These are phyloP conservation scores for Cyphomyrmex costatus DNA, from an alignment of 1,140 invertebrate genomes.

Conservation along the genomic window DNA sequence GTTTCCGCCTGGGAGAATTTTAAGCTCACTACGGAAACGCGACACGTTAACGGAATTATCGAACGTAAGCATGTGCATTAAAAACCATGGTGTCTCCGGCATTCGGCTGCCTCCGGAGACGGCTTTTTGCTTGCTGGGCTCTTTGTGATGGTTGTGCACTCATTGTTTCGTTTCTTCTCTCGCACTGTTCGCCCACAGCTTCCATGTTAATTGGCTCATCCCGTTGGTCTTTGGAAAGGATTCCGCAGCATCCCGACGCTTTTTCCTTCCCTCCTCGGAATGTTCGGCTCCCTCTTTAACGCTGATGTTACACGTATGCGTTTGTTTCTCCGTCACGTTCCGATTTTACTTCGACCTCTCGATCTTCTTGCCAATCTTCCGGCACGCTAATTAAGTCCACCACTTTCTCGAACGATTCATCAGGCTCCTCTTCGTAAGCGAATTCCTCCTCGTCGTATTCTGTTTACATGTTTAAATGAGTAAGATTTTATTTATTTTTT, in stretches of 20 bases:
- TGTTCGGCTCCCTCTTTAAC: not conserved
- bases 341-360: not conserved
- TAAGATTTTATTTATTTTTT: too few species aligned
- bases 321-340: conserved; percentile 5
- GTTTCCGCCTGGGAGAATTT: conserved; percentile 23
- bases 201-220: conserved; percentile 61
- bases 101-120: conserved; percentile 49
- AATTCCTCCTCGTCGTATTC: not conserved
- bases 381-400: not conserved
- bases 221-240: not conserved
- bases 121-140: conserved; percentile 42
- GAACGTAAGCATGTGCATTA: conserved; percentile 71
- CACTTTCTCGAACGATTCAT: not conserved
- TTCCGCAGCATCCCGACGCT: not conserved
- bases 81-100: conserved; percentile 34
- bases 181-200: not conserved
- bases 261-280: not conserved
- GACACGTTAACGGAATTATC: conserved; percentile 68
- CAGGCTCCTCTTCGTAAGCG: not conserved
- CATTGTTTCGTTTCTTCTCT: conserved; percentile 25
- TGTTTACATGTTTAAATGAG: conserved; percentile 16
- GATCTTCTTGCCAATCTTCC: not conserved
- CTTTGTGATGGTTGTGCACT: conserved; percentile 15
- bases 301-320: not conserved
- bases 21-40: conserved; percentile 53